These are phyloP conservation scores for Lepidurus arcticus DNA, from an alignment of 1,140 invertebrate genomes.

Conservation along the genomic window DNA sequence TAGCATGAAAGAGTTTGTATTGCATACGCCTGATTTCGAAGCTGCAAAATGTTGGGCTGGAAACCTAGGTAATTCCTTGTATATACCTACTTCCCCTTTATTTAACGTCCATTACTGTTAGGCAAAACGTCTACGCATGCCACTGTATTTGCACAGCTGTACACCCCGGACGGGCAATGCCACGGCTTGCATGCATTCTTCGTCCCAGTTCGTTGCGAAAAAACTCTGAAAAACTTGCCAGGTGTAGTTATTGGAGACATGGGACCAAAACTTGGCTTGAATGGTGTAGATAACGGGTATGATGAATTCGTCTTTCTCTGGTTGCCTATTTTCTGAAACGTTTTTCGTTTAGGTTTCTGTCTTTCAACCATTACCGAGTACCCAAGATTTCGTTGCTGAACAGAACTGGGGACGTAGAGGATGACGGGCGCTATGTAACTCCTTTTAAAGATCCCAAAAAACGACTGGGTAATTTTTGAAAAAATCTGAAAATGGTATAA, in stretches of 20 bases:
- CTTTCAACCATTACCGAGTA: constrained; percentile 79
- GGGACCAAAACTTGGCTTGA: constrained; percentile 79
- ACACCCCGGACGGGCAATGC: constrained; percentile 67
- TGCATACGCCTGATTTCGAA: constrained; percentile 88
- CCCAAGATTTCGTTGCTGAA: constrained; percentile 76
- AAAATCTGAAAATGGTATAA: background rate
- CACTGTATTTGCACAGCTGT: constrained; percentile 81
- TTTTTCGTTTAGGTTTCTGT: constrained; percentile 60
- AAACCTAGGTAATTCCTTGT: constrained; percentile 61
- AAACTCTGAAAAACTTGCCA: constrained; percentile 64
- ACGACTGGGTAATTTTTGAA: constrained; percentile 53
- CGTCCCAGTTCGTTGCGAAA: constrained; percentile 69
- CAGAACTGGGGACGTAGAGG: constrained; percentile 76
- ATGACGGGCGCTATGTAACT: constrained; percentile 73
- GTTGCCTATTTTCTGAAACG: constrained; percentile 27
- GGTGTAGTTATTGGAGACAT: constrained; percentile 77
- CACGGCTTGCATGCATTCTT: constrained; percentile 83
- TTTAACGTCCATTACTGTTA: constrained; percentile 38
- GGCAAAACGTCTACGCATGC: constrained; percentile 81
- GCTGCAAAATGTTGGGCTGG: constrained; percentile 94
- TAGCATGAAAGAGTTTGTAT: constrained; percentile 68
- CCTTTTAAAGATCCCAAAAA: constrained; percentile 68
- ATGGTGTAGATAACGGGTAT: constrained; percentile 84
- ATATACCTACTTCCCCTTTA: background rate
- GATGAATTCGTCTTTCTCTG: constrained; percentile 25